Conservation (phyloP, 2,113 vertebrate species). For the Rhipidura dahli region DNA sequence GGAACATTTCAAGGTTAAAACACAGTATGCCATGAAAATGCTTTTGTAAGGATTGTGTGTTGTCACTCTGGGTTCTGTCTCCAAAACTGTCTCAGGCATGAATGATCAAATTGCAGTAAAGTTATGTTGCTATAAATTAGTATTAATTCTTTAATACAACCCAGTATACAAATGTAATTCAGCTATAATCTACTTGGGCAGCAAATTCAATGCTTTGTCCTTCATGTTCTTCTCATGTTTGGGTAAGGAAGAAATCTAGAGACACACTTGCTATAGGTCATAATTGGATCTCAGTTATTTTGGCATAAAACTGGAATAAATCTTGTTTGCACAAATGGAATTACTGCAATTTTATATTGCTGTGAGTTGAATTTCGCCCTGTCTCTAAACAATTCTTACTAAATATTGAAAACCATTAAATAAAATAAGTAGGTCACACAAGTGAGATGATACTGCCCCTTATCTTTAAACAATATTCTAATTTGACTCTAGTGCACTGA, state of each 20-base stretch:
- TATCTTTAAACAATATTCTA: conserved; percentile 77
- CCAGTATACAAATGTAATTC: not conserved
- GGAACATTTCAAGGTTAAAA: not conserved
- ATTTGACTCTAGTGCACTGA: conserved; percentile 56
- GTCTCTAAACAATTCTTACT: conserved; percentile 7
- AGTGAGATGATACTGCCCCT: conserved; percentile 62
- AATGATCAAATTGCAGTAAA: not conserved
- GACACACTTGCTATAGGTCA: not conserved
- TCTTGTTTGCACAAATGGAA: not conserved
- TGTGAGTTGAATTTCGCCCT: not conserved
- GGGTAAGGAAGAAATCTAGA: not conserved
- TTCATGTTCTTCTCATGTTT: not conserved
- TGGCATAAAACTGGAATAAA: not conserved
- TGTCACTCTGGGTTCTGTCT: not conserved
- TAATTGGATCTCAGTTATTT: not conserved
- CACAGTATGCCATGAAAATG: not conserved
- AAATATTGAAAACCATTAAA: conserved; percentile 65
- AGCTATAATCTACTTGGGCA: not conserved
- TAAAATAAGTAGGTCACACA: conserved; percentile 69
- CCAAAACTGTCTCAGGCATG: not conserved
- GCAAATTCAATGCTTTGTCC: not conserved
- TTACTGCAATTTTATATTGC: not conserved
- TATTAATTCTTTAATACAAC: not conserved
- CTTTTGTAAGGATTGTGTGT: not conserved
- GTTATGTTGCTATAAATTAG: not conserved